These are phyloP conservation scores for Jaculus jaculus DNA, from an alignment of 2,113 vertebrate species.

Conservation along the genomic window DNA sequence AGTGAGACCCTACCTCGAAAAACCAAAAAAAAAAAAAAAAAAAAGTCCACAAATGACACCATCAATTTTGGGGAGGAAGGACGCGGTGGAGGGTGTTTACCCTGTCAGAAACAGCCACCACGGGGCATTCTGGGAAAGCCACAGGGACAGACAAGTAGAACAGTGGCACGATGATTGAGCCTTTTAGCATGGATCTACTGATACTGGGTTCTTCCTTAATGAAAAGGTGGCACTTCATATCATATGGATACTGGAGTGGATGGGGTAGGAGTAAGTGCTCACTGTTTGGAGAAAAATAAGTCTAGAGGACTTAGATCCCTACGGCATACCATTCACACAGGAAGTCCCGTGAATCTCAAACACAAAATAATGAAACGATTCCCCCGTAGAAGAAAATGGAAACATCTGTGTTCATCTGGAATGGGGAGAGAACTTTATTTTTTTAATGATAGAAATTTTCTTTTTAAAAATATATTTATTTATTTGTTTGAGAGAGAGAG, in stretches of 20 bases:
- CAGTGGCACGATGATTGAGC: too few relatives aligned
- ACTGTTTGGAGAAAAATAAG: constrained; percentile 26
- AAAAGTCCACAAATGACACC: too few relatives aligned
- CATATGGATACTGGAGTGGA: background rate
- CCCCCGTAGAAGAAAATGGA: too few relatives aligned
- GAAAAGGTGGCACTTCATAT: background rate
- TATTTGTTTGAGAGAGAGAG: too few relatives aligned
- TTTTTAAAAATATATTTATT: background rate
- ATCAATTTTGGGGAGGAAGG: background rate
- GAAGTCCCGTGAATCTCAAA: background rate
- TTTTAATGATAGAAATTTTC: background rate
- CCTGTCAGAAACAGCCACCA: background rate
- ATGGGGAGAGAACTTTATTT: background rate
- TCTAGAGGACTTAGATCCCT: background rate
- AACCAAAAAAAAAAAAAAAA: too few relatives aligned
- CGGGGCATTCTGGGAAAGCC: background rate
- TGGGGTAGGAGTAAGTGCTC: background rate
- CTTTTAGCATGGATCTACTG: too few relatives aligned
- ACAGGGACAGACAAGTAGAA: background rate
- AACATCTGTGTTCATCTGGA: background rate
- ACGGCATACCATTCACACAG: background rate
- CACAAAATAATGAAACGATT: constrained; percentile 8
- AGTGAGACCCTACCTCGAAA: too few relatives aligned
- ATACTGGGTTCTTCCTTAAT: too few relatives aligned
- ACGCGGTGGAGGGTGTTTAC: background rate